Evolutionary conservation across 2,113 vertebrate genomes (phyloP).

Genomic region (Fulmarus glacialis): DNA sequence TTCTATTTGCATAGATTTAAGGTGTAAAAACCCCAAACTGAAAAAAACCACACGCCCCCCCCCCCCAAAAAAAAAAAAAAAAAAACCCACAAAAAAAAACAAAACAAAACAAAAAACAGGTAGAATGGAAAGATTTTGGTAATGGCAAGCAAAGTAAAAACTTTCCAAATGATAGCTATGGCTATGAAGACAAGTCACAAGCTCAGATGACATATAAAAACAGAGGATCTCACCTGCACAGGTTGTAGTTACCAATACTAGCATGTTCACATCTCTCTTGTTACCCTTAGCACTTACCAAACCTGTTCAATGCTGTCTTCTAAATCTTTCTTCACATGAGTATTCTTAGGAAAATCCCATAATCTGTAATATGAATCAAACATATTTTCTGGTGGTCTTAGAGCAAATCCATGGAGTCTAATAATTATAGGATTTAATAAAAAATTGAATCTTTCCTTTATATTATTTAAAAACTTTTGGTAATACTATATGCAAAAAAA

Average conservation of each 20-base stretch:
- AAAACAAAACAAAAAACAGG: neutral
- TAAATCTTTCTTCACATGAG: neutral
- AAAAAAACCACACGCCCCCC: neutral
- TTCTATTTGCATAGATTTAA: neutral
- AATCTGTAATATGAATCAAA: neutral
- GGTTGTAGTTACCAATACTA: neutral
- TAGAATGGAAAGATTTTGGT: neutral
- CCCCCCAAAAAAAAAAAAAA: accelerated
- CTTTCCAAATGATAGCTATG: neutral
- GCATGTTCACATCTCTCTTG: neutral
- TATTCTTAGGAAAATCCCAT: neutral
- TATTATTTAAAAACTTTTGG: neutral
- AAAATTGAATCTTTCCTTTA: neutral
- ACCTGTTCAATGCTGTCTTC: neutral
- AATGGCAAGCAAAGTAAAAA: neutral
- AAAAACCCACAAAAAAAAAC: too few relatives aligned
- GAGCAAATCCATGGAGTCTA: neutral
- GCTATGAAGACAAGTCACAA: neutral
- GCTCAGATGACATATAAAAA: accelerated
- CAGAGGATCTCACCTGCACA: neutral
- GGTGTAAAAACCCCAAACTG: neutral
- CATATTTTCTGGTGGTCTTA: neutral
- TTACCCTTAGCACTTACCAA: neutral
- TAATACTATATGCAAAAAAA: neutral
- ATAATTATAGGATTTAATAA: neutral